Evolutionary conservation across 2,888 invertebrate species (phyloP).

Genomic region (Lissocephala sabroskyi): DNA sequence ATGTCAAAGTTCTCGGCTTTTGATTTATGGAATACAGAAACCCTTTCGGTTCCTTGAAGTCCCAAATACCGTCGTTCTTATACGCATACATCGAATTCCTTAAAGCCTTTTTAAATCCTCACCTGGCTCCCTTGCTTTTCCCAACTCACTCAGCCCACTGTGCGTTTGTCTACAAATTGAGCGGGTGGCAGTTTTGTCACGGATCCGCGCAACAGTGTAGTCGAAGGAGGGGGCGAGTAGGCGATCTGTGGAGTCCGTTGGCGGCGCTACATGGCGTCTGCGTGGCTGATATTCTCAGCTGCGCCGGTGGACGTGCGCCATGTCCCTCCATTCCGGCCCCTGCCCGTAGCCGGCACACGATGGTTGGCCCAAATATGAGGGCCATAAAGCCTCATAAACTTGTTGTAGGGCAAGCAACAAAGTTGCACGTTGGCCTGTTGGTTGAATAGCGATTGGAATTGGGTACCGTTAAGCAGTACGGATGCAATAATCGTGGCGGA

Average conservation of each 20-base stretch:
- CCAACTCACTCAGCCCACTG: too few species aligned
- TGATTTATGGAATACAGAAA: too few species aligned
- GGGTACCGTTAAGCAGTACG: constrained; percentile 38
- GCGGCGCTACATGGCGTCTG: constrained; percentile 29
- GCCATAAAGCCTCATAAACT: constrained; percentile 42
- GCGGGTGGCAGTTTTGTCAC: too few species aligned
- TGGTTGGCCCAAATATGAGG: constrained; percentile 11
- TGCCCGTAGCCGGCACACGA: neutral
- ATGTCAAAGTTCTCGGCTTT: too few species aligned
- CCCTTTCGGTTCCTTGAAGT: too few species aligned
- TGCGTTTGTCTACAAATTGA: too few species aligned
- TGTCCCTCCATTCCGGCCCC: neutral
- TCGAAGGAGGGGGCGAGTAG: too few species aligned
- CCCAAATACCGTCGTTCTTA: too few species aligned
- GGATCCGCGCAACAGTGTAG: constrained; percentile 15
- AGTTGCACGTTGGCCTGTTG: constrained; percentile 29
- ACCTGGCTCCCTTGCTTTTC: too few species aligned
- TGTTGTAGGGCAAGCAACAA: constrained; percentile 24
- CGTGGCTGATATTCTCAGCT: constrained; percentile 10
- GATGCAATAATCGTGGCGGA: too few species aligned
- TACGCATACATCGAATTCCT: too few species aligned
- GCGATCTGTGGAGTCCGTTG: neutral
- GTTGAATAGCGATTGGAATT: constrained; percentile 25
- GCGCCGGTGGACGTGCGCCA: constrained; percentile 1
- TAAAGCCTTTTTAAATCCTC: too few species aligned